Percentiles rank a stretch among this genome's conserved stretches.
phyloP scores from a whole-genome alignment of 1,140 invertebrate genomes.

The Eciton burchellii region DNA sequence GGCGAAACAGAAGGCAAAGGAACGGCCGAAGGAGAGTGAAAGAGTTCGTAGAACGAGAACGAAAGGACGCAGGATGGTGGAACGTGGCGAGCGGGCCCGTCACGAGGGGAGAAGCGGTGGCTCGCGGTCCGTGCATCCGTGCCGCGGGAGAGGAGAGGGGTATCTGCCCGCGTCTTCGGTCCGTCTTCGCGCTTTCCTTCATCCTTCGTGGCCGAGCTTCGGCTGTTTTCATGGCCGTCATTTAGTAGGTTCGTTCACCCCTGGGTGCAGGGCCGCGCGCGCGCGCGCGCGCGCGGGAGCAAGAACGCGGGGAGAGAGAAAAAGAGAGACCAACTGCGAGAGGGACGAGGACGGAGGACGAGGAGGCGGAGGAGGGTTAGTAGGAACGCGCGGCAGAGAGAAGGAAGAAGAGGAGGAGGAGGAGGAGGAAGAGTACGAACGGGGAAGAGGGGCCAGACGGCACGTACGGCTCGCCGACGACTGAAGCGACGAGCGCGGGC shows the following conservation, averaged over 20 bases:
- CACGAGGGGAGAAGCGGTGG: constrained; percentile 39
- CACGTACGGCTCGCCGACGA: constrained; percentile 76
- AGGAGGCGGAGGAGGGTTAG: constrained; percentile 50
- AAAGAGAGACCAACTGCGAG: constrained; percentile 30
- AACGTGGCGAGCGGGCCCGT: constrained; percentile 47
- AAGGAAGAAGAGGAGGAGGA: constrained; percentile 52
- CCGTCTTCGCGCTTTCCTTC: constrained; percentile 75
- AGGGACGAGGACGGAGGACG: constrained; percentile 47
- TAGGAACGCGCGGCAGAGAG: constrained; percentile 53
- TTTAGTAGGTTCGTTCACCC: constrained; percentile 86
- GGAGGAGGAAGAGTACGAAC: constrained; percentile 50
- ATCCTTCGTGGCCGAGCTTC: constrained; percentile 83
- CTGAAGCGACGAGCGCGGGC: constrained; percentile 52
- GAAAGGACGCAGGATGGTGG: constrained; percentile 41
- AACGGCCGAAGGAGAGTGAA: constrained; percentile 31
- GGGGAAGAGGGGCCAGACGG: constrained; percentile 76
- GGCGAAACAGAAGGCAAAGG: constrained; percentile 15
- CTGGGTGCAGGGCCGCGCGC: constrained; percentile 77
- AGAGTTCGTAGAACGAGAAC: constrained; percentile 35
- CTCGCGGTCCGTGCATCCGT: constrained; percentile 39
- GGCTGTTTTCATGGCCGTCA: constrained; percentile 86
- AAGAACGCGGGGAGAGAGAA: constrained; percentile 51
- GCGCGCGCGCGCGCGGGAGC: constrained; percentile 63
- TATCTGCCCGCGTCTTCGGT: constrained; percentile 68
- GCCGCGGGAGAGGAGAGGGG: constrained; percentile 27